These are phyloP conservation scores for Nematostella vectensis DNA, from an alignment of 92 coral and sea anemone species.

Conservation along the genomic window DNA sequence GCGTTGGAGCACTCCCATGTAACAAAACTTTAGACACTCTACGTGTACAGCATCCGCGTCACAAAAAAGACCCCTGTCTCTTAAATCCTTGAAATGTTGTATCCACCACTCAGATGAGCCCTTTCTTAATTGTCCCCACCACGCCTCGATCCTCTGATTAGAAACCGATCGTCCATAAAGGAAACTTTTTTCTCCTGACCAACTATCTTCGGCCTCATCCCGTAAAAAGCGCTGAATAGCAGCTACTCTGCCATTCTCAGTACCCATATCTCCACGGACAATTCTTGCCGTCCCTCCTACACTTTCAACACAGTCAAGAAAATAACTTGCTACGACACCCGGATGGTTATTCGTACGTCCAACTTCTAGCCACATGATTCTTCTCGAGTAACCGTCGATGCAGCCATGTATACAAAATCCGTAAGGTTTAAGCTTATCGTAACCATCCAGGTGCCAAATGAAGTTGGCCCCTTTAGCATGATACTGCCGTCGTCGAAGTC, in stretches of 20 bases:
- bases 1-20: constrained; percentile 22
- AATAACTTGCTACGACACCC: constrained; percentile 42
- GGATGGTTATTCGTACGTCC: constrained; percentile 48
- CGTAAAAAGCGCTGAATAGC: constrained; percentile 61
- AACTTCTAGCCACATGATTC: constrained; percentile 52
- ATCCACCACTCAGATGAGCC: constrained; percentile 44
- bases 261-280: constrained; percentile 47
- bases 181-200: constrained; percentile 49
- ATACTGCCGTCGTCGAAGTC: constrained; percentile 49
- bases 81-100: constrained; percentile 39
- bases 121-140: constrained; percentile 38
- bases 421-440: constrained; percentile 50
- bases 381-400: constrained; percentile 38
- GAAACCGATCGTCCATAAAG: constrained; percentile 44
- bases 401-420: constrained; percentile 52
- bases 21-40: constrained; percentile 50
- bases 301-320: constrained; percentile 35
- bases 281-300: constrained; percentile 41
- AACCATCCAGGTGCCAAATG: constrained; percentile 56
- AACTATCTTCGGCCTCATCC: constrained; percentile 45
- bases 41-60: constrained; percentile 27
- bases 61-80: constrained; percentile 35
- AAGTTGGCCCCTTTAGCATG: constrained; percentile 47
- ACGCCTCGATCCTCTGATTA: constrained; percentile 47
- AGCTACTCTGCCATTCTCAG: constrained; percentile 48